Evolutionary conservation across 2,888 invertebrate genomes (phyloP).

Genomic region (Lathronympha strigana): DNA sequence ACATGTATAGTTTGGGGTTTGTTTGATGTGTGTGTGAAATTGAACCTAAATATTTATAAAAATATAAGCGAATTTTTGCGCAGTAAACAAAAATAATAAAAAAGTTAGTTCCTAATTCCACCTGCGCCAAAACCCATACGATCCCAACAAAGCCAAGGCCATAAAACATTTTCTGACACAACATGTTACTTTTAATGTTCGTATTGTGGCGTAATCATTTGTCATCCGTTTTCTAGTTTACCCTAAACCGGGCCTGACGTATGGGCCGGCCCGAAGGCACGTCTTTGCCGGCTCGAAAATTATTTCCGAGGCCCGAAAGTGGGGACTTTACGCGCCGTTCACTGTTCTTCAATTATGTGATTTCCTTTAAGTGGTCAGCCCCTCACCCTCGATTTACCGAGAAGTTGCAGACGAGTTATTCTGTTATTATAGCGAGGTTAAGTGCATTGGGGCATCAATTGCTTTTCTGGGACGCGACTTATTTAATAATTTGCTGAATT

Average conservation of each 20-base stretch:
- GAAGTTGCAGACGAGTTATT: conserved; percentile 53
- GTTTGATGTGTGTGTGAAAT: too few relatives aligned
- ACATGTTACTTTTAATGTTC: conserved; percentile 39
- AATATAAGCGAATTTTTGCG: too few relatives aligned
- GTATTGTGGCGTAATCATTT: conserved; percentile 54
- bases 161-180: conserved; percentile 30
- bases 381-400: conserved; percentile 65
- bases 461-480: conserved; percentile 19
- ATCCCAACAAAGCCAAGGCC: neutral
- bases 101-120: neutral
- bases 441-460: conserved; percentile 30
- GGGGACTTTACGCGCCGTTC: conserved; percentile 80
- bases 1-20: too few relatives aligned
- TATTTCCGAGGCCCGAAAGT: conserved; percentile 62
- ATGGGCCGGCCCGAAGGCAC: conserved; percentile 67
- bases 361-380: conserved; percentile 80
- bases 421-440: conserved; percentile 39
- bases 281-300: conserved; percentile 63
- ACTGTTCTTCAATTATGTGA: conserved; percentile 83
- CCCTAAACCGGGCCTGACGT: conserved; percentile 70
- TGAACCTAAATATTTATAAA: too few relatives aligned
- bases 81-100: too few relatives aligned
- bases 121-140: neutral
- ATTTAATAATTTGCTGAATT: conserved; percentile 14
- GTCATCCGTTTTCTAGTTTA: conserved; percentile 62